Conservation (phyloP, 2,797 vertebrate species). For the Antennarius maculatus region DNA sequence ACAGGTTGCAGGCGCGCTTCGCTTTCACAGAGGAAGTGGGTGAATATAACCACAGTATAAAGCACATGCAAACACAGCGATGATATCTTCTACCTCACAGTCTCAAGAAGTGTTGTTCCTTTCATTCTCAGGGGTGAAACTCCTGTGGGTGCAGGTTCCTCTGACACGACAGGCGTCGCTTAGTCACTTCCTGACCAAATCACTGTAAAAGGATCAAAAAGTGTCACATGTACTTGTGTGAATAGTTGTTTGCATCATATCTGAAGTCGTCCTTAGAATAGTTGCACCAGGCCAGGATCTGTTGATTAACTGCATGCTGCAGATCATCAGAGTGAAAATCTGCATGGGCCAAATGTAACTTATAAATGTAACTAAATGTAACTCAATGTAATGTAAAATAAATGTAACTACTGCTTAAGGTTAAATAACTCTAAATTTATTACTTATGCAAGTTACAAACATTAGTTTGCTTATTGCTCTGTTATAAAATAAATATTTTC, state of each 20-base stretch:
- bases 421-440: no score
- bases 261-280: background rate
- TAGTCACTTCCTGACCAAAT: background rate
- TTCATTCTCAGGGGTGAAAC: constrained; percentile 26
- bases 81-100: constrained; percentile 35
- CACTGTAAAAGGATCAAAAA: constrained; percentile 2
- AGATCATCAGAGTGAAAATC: constrained; percentile 23
- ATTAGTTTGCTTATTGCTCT: no score
- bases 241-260: constrained; percentile 12
- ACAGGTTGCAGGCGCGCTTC: constrained; percentile 56
- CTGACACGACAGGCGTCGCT: background rate
- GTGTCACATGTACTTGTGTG: background rate
- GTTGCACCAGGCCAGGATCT: constrained; percentile 6
- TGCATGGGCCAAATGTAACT: background rate
- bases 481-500: no score
- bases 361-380: no score
- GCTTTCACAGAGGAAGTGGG: constrained; percentile 51
- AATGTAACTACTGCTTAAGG: no score
- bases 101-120: constrained; percentile 59
- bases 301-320: constrained; percentile 6
- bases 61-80: constrained; percentile 49
- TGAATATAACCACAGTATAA: constrained; percentile 76
- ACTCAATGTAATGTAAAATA: no score
- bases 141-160: background rate
- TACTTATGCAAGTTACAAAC: no score